These are phyloP conservation scores for Grallaria varia DNA, from an alignment of 2,113 vertebrate species.

Conservation along the genomic window DNA sequence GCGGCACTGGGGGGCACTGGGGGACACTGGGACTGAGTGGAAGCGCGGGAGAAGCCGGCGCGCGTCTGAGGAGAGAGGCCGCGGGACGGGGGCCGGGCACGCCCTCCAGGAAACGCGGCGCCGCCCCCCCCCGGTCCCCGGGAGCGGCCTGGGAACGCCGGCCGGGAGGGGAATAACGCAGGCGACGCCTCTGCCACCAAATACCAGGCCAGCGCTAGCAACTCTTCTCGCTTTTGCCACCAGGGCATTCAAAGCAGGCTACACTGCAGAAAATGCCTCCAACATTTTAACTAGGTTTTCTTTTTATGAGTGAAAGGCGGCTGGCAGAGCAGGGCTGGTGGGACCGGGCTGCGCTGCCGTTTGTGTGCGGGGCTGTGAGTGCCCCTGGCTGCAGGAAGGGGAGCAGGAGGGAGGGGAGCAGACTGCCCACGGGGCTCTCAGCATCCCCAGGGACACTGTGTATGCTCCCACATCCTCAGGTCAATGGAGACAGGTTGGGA, in stretches of 20 bases:
- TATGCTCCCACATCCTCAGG: accelerated
- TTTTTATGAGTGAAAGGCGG: background rate
- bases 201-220: background rate
- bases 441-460: too few species aligned
- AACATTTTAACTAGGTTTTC: background rate
- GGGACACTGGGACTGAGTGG: accelerated
- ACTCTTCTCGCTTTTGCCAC: background rate
- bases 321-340: background rate
- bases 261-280: background rate
- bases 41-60: accelerated
- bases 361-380: too few species aligned
- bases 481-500: background rate
- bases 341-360: background rate
- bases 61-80: accelerated
- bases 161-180: too few species aligned
- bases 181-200: background rate
- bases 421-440: background rate
- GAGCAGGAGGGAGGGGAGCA: background rate
- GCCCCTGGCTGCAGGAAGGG: background rate
- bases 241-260: background rate
- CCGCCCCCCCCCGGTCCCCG: too few species aligned
- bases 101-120: too few species aligned
- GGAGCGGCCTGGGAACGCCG: too few species aligned
- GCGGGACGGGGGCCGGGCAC: too few species aligned
- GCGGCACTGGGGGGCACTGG: too few species aligned